Evolutionary conservation across 2,888 invertebrate genomes (phyloP), one percentile per base, ranked within the genome.

Genomic region (Malthinus flaveolus): DNA sequence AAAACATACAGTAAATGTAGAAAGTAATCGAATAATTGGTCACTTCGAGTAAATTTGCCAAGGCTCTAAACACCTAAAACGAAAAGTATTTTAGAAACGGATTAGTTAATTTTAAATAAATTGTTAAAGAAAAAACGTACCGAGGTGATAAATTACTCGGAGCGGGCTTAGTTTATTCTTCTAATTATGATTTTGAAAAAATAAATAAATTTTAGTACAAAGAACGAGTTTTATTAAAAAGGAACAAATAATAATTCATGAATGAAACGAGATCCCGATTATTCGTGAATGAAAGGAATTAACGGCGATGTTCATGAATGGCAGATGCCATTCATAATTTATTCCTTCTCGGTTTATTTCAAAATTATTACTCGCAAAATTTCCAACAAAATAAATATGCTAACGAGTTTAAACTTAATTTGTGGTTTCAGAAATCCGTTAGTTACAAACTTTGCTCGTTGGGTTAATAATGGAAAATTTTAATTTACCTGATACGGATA

Each of bases 21-120:
- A 90, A 90, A 34, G 90, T 90, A 62, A 89, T 84, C 32, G 90
- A 89, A 75, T 90, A 90, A 77, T 90, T 90, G 65, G 86, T 85
- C 46, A 90, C 81, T 79, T 90, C 90, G 73, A 90, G 78, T 32
- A 90, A 80, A 77, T 90, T 90, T 54, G 89, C 88, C 47, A 87
- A 74, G 1, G 88, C 87, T 10, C 88, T 83, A 70, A 88, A 88
- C 39, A 88, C 84, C 86, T 86, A 72, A 13, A 74, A 73, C 9
- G 37, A 46, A 45, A 37, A 37, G 8, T n/a, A n/a, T n/a, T n/a
- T n/a, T n/a, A n/a, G n/a, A 47, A 36, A 32, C 23, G 23, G 7
- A 50, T 7, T 32, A n/a, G n/a, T n/a, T n/a, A n/a, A n/a, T 33
- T n/a, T n/a, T n/a, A n/a, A n/a, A n/a, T n/a, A n/a, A 34, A 44